Evolutionary conservation across 2,888 invertebrate genomes (phyloP).

Genomic region (Prosopocoilus inquinatus): DNA sequence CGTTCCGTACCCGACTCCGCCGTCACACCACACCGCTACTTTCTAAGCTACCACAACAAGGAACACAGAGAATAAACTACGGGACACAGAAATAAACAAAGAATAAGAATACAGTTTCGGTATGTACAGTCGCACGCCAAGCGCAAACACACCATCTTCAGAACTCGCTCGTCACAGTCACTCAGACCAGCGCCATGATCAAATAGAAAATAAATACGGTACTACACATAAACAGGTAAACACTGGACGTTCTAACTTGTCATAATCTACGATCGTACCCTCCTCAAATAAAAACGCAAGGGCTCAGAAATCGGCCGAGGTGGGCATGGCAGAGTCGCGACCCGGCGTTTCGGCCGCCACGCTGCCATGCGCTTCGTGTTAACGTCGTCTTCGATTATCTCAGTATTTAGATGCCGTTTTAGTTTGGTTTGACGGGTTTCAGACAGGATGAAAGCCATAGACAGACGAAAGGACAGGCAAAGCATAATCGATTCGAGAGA

Average conservation of each 20-base stretch:
- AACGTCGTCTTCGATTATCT: conserved; percentile 33
- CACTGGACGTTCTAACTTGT: conserved; percentile 37
- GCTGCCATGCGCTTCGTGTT: conserved; percentile 36
- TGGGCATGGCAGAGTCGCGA: conserved; percentile 38
- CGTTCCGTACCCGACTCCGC: conserved; percentile 16
- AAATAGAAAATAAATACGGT: conserved; percentile 25
- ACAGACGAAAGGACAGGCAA: conserved; percentile 46
- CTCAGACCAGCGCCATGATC: conserved; percentile 32
- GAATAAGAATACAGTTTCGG: conserved; percentile 27
- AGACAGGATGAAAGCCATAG: conserved; percentile 50
- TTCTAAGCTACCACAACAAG: conserved; percentile 20
- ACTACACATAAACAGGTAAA: conserved; percentile 42
- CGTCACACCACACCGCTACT: conserved; percentile 17
- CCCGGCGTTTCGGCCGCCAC: conserved; percentile 29
- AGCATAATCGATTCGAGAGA: conserved; percentile 41
- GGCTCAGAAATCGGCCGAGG: conserved; percentile 46
- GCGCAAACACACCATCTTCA: conserved; percentile 43
- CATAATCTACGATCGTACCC: conserved; percentile 49
- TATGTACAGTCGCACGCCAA: conserved; percentile 44
- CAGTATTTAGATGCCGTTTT: conserved; percentile 34
- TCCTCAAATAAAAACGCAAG: conserved; percentile 47
- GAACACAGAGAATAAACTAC: conserved; percentile 15
- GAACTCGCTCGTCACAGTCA: conserved; percentile 39
- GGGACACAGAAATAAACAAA: conserved; percentile 17
- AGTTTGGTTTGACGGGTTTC: conserved; percentile 41